Percentiles rank a stretch among this genome's conserved stretches.
These are phyloP conservation scores for Nephila pilipes DNA, from an alignment of 1,140 invertebrate species.

Conservation along the genomic window DNA sequence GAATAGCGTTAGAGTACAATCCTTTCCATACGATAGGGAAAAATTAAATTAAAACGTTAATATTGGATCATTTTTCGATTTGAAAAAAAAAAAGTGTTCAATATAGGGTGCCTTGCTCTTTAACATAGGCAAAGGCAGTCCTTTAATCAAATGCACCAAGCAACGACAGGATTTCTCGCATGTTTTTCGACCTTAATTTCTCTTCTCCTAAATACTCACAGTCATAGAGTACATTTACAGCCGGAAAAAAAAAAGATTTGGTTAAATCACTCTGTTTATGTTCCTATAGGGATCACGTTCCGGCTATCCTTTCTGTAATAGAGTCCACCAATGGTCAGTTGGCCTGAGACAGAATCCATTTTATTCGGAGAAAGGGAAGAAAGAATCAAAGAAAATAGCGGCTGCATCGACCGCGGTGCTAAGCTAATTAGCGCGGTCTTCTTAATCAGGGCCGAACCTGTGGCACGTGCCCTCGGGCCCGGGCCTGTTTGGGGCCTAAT, in stretches of 20 bases:
- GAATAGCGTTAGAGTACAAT: too few species aligned
- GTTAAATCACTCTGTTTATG: conserved; percentile 20
- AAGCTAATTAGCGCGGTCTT: conserved; percentile 65
- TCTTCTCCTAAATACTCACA: not conserved
- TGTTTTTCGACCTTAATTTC: too few species aligned
- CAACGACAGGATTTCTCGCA: too few species aligned
- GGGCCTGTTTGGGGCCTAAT: conserved; percentile 51
- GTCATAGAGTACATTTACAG: not conserved
- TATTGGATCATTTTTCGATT: too few species aligned
- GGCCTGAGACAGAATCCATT: not conserved
- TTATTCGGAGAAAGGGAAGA: not conserved
- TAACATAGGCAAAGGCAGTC: too few species aligned
- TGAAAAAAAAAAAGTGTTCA: too few species aligned
- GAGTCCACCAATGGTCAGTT: conserved; percentile 54
- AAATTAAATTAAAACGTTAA: too few species aligned
- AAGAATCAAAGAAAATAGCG: conserved; percentile 21
- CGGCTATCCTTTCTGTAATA: conserved; percentile 19
- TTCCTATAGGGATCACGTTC: conserved; percentile 36
- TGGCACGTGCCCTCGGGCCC: conserved; percentile 62
- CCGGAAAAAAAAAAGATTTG: not conserved
- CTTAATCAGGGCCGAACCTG: conserved; percentile 70
- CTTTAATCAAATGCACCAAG: too few species aligned
- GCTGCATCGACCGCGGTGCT: conserved; percentile 57
- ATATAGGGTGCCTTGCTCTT: too few species aligned
- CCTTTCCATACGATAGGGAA: too few species aligned